Evolutionary conservation across 2,113 vertebrate species (phyloP).

Genomic region (Peromyscus leucopus): DNA sequence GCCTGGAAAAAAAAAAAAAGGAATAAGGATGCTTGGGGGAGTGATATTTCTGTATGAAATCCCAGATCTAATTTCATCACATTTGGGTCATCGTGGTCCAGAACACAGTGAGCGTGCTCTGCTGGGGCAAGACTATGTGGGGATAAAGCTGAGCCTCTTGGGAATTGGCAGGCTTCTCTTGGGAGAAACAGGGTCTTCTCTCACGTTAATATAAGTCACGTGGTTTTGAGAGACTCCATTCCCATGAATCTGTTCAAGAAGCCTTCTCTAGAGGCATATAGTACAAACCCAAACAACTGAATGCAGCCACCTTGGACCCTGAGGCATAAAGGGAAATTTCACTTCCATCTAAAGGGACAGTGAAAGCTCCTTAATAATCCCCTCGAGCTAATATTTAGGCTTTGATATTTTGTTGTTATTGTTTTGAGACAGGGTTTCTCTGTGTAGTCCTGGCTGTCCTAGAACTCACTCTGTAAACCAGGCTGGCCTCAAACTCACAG

Average conservation of each 20-base stretch:
- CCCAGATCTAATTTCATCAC: neutral
- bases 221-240: neutral
- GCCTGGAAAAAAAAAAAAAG: neutral
- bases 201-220: neutral
- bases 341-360: neutral
- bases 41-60: conserved; percentile 33
- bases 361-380: neutral
- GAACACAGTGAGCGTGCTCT: neutral
- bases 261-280: neutral
- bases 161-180: neutral
- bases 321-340: neutral
- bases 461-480: neutral
- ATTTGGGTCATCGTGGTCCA: neutral
- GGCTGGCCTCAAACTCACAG: neutral
- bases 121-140: neutral
- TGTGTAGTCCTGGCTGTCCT: neutral
- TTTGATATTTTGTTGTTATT: neutral
- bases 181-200: neutral
- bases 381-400: neutral
- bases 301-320: neutral
- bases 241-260: neutral
- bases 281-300: neutral
- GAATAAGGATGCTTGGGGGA: neutral
- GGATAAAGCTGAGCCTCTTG: neutral
- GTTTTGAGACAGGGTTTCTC: neutral